Evolutionary conservation across 1,140 invertebrate species (phyloP).

Genomic region (Drosophila albomicans): DNA sequence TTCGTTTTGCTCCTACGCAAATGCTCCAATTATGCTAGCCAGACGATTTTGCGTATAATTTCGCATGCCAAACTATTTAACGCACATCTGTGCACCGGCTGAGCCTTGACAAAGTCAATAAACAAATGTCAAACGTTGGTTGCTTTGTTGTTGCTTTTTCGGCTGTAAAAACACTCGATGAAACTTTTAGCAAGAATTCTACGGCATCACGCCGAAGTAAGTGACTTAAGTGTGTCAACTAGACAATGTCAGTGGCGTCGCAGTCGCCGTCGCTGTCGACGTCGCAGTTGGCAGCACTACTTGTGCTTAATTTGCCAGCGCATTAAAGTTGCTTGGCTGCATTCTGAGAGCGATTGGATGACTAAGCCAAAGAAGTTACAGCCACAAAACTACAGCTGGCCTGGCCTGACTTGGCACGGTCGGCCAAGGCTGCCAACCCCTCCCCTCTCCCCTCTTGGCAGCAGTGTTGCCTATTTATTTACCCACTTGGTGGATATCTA

Average conservation of each 20-base stretch:
- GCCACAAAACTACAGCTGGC: slow-evolving; percentile 20
- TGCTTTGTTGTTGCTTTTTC: slow-evolving; percentile 19
- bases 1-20: slow-evolving; percentile 66
- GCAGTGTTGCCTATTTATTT: slow-evolving; percentile 8
- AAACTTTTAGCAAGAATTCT: slow-evolving; percentile 73
- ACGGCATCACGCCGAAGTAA: slow-evolving; percentile 55
- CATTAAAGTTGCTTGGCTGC: slow-evolving; percentile 75
- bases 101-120: slow-evolving; percentile 67
- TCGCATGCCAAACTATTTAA: slow-evolving; percentile 23
- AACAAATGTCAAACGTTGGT: slow-evolving; percentile 57
- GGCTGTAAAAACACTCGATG: slow-evolving; percentile 66
- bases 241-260: slow-evolving; percentile 73
- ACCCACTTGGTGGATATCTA: background rate
- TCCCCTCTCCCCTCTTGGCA: slow-evolving; percentile 38
- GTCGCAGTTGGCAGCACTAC: slow-evolving; percentile 24
- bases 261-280: slow-evolving; percentile 14
- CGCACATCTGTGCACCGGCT: slow-evolving; percentile 47
- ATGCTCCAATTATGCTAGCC: slow-evolving; percentile 52
- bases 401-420: background rate
- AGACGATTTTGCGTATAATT: slow-evolving; percentile 8
- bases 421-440: slow-evolving; percentile 60
- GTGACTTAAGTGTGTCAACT: slow-evolving; percentile 82
- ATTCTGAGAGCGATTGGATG: slow-evolving; percentile 70
- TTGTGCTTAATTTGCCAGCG: slow-evolving; percentile 80
- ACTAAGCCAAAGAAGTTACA: slow-evolving; percentile 77